These are phyloP conservation scores for Chaitophorus viminalis DNA, from an alignment of 2,888 invertebrate species.

Conservation along the genomic window DNA sequence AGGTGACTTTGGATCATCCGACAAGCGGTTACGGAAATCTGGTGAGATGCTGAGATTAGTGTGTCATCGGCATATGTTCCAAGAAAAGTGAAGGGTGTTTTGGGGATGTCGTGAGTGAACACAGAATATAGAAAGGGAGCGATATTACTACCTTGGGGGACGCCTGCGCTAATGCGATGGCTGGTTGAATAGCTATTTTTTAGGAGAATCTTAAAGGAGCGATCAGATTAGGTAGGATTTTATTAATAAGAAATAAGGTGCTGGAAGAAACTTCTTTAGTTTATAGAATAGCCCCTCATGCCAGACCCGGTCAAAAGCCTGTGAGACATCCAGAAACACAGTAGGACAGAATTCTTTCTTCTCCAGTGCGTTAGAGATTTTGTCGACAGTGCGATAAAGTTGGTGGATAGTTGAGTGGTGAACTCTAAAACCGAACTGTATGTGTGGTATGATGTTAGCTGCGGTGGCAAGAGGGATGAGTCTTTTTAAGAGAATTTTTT, in stretches of 20 bases:
- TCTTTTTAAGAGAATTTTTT: conserved; percentile 29
- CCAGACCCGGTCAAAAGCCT: conserved; percentile 64
- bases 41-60: too few relatives aligned
- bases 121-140: too few relatives aligned
- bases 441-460: conserved; percentile 56
- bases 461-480: conserved; percentile 10
- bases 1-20: too few relatives aligned
- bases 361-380: conserved; percentile 55
- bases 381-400: conserved; percentile 62
- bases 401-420: conserved; percentile 62
- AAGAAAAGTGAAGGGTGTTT: too few relatives aligned
- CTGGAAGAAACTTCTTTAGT: conserved; percentile 45
- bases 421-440: conserved; percentile 63
- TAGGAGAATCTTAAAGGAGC: too few relatives aligned
- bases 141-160: too few relatives aligned
- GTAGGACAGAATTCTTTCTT: conserved; percentile 59
- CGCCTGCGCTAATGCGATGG: too few relatives aligned
- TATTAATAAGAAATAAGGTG: conserved; percentile 29
- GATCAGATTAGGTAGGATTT: conserved; percentile 58
- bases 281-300: conserved; percentile 61
- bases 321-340: too few relatives aligned
- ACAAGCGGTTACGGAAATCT: too few relatives aligned
- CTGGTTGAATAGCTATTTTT: too few relatives aligned
- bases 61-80: too few relatives aligned
- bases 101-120: too few relatives aligned